A percentile compares a stretch with the other conserved stretches of the same genome.
phyloP scores from a whole-genome alignment of 2,113 vertebrate genomes.

The Cynocephalus volans region DNA sequence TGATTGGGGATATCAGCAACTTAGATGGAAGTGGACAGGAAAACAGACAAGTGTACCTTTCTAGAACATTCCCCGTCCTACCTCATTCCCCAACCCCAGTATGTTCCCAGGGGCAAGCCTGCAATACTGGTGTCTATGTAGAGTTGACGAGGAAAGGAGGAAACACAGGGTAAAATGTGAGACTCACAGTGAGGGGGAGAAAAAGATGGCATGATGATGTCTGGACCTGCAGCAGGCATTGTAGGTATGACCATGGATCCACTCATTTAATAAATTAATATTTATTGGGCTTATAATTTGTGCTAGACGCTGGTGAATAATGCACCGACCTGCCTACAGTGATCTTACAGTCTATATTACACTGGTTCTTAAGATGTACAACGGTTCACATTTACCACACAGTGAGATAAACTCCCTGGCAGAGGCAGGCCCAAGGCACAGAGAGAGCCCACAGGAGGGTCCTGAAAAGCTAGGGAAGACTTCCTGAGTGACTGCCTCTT shows the following conservation, averaged over 20 bases:
- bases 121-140: background rate
- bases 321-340: background rate
- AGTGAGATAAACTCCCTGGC: rapidly evolving
- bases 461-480: no score
- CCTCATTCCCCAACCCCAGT: rapidly evolving
- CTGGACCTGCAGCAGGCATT: no score
- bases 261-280: background rate
- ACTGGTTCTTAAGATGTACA: rapidly evolving
- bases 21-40: background rate
- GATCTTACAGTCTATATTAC: background rate
- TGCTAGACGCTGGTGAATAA: background rate
- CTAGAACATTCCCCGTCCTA: background rate
- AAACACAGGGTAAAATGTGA: background rate
- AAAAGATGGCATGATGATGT: background rate
- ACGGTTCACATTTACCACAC: background rate
- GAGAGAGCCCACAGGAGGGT: background rate
- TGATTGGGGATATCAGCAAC: background rate
- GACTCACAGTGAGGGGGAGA: background rate
- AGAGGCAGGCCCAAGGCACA: rapidly evolving
- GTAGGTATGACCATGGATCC: rapidly evolving
- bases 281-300: background rate
- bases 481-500: background rate
- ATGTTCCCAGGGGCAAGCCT: background rate
- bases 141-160: background rate
- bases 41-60: background rate